Conservation (phyloP, 2,113 vertebrate genomes). For the Tachuris rubrigastra region DNA sequence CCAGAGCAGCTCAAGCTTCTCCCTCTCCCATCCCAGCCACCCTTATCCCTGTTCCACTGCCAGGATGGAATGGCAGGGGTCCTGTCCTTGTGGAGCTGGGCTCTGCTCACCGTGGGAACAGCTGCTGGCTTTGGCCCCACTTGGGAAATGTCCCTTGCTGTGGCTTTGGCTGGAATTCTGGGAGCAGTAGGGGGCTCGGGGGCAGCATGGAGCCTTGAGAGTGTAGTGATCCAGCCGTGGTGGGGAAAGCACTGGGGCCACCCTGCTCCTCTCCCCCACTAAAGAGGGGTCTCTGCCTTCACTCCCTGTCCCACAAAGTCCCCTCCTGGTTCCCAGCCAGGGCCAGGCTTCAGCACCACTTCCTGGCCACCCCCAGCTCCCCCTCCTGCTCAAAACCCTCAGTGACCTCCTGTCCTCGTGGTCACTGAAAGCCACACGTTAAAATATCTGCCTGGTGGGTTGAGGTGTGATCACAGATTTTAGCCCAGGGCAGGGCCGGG, state of each 20-base stretch:
- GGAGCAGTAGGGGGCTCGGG: neutral
- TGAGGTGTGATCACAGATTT: neutral
- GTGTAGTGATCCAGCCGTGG: accelerated
- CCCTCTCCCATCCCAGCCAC: neutral
- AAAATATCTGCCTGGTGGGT: neutral
- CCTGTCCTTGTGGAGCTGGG: neutral
- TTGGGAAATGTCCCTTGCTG: neutral
- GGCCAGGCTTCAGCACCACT: neutral
- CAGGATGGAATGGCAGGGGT: neutral
- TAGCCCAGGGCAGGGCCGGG: neutral
- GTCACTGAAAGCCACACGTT: neutral
- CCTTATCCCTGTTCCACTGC: too few relatives aligned
- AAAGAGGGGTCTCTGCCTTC: neutral
- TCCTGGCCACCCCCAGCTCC: accelerated
- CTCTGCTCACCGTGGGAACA: accelerated
- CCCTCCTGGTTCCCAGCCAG: accelerated
- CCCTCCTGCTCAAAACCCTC: neutral
- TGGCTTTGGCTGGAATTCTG: neutral
- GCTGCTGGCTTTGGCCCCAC: neutral
- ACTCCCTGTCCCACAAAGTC: neutral
- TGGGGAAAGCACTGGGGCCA: neutral
- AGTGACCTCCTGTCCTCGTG: neutral
- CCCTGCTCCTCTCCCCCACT: neutral
- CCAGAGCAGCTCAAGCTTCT: neutral
- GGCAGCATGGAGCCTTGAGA: neutral